Conservation (phyloP, 2,113 vertebrate genomes). For the Rhagologus leucostigma region DNA sequence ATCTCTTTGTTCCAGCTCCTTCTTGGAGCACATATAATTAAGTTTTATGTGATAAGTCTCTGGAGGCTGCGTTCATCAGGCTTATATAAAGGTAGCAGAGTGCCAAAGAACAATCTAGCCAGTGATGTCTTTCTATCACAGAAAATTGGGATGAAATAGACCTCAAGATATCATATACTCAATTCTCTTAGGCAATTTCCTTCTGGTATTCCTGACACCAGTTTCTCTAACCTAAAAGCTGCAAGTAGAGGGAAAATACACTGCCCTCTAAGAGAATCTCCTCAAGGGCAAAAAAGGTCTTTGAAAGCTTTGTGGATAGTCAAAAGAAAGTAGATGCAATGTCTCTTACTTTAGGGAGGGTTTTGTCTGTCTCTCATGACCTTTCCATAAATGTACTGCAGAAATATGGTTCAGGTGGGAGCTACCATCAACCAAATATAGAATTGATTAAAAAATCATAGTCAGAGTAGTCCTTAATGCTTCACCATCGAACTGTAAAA, state of each 20-base stretch:
- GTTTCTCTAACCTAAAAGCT: neutral
- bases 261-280: neutral
- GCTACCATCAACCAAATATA: neutral
- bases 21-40: neutral
- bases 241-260: neutral
- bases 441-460: neutral
- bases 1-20: neutral
- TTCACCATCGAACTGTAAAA: neutral
- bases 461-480: neutral
- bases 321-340: neutral
- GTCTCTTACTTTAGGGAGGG: neutral
- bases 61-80: neutral
- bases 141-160: neutral
- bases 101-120: neutral
- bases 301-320: neutral
- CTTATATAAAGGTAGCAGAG: neutral
- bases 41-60: neutral
- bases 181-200: neutral
- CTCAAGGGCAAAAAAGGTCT: neutral
- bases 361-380: neutral
- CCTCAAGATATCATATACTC: neutral
- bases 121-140: neutral
- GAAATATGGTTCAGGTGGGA: neutral
- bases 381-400: neutral
- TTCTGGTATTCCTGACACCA: neutral